Percentiles rank a stretch among this genome's conserved stretches.
Evolutionary conservation across 2,797 vertebrate species (phyloP).

Genomic region (Thamnophis elegans): DNA sequence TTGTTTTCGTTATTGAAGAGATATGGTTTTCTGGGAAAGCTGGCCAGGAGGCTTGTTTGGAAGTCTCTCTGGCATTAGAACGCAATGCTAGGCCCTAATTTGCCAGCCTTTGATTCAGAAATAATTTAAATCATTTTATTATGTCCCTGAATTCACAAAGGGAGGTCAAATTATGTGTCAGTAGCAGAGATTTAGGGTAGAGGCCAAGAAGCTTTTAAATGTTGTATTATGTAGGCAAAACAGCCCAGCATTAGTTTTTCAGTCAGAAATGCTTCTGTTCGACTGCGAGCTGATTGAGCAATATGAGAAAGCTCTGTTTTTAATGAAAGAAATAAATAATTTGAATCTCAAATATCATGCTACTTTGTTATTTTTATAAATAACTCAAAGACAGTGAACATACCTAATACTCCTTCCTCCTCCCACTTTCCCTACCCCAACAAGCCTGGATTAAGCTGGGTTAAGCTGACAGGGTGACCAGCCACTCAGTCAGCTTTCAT

Average conservation of each 20-base stretch:
- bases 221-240: background rate
- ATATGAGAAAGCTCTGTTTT: background rate
- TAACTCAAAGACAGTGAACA: background rate
- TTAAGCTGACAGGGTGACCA: background rate
- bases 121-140: background rate
- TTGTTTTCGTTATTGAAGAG: too few relatives aligned
- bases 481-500: background rate
- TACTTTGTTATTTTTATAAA: background rate
- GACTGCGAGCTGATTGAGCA: background rate
- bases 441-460: background rate
- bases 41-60: background rate
- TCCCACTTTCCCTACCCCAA: background rate
- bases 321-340: background rate
- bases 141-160: background rate
- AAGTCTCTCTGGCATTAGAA: background rate
- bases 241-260: background rate
- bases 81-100: background rate
- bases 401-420: background rate
- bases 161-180: background rate
- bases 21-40: too few relatives aligned
- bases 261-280: background rate
- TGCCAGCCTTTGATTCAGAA: background rate
- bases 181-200: background rate
- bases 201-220: background rate
- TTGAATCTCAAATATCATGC: background rate